Base-by-base conservation (phyloP, 2,113 vertebrate species). In the Hassar affinis region DNA sequence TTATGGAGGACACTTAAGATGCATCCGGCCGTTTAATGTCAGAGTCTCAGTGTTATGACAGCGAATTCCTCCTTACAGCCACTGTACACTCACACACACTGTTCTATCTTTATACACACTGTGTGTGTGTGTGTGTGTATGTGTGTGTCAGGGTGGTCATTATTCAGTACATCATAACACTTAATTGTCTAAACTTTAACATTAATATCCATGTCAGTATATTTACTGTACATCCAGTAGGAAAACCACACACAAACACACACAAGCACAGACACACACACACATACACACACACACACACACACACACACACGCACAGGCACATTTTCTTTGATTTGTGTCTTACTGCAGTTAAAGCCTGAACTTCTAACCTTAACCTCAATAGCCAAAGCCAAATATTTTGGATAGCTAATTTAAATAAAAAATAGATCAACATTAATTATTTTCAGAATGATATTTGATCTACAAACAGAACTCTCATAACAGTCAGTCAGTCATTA, bases 1-100 rank as follows among this genome's bases (percentile, higher is more conserved):
- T 80, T 81, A 81, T 85, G 77, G 88, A 88, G 87, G 89, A 89
- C 89, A 87, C 89, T 92, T 89, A 72, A 64, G 83, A 85, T 85
- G 88, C 89, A 90, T 92, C 90, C 92, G 90, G 90, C 87, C 89
- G 86, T 86, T 91, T 91, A 88, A 80, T 89, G 76, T 87, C 89
- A 91, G 71, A 91, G 85, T 79, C 82, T 15, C 56, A 84, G 47
- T 94, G 91, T 93, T 94, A 91, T 94, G 91, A 93, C 92, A 93
- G 89, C 85, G 84, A 88, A 91, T 92, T 94, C 88, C 86, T 91
- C 83, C 52, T 76, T 84, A 81, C 85, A 90, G 88, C 89, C 88
- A 90, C 90, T 88, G 87, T 91, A 79, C 64, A 52, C 22, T 42
- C 35, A 47, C 45, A 74, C 45, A 66, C 64, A 81, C 25, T 57